Evolutionary conservation across 2,888 invertebrate species (phyloP).

Genomic region (Oxystoma pomonae): DNA sequence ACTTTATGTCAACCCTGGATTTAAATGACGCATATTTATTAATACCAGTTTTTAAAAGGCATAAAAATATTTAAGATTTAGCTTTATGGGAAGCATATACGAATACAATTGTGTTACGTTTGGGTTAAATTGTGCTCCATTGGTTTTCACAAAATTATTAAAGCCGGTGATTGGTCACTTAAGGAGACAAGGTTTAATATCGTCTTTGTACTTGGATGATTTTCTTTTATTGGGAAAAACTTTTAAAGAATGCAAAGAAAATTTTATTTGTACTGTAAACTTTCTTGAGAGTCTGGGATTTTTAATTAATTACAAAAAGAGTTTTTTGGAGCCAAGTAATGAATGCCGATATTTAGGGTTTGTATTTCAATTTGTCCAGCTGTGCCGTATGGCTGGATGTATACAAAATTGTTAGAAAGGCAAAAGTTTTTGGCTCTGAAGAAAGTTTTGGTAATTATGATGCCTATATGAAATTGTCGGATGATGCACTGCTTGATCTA

Average conservation of each 20-base stretch:
- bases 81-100: conserved; percentile 15
- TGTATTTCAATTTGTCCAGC: conserved; percentile 7
- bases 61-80: conserved; percentile 21
- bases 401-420: conserved; percentile 4
- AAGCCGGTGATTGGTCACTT: conserved; percentile 18
- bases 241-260: conserved; percentile 13
- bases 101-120: conserved; percentile 23
- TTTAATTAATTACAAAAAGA: conserved; percentile 21
- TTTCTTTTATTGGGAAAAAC: conserved; percentile 24
- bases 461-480: not conserved
- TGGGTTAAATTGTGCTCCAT: conserved; percentile 23
- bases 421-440: conserved; percentile 7
- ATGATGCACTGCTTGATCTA: not conserved
- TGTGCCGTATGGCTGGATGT: conserved; percentile 2
- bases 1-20: conserved; percentile 15
- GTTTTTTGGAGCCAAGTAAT: conserved; percentile 13
- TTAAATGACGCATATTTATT: conserved; percentile 21
- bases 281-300: conserved; percentile 21
- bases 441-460: not conserved
- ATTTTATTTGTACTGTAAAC: conserved; percentile 13
- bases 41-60: conserved; percentile 13
- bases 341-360: conserved; percentile 20
- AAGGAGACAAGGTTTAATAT: conserved; percentile 19
- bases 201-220: conserved; percentile 28
- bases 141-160: conserved; percentile 24